These are phyloP conservation scores for Allygus modestus DNA, from an alignment of 2,888 invertebrate genomes.

Conservation along the genomic window DNA sequence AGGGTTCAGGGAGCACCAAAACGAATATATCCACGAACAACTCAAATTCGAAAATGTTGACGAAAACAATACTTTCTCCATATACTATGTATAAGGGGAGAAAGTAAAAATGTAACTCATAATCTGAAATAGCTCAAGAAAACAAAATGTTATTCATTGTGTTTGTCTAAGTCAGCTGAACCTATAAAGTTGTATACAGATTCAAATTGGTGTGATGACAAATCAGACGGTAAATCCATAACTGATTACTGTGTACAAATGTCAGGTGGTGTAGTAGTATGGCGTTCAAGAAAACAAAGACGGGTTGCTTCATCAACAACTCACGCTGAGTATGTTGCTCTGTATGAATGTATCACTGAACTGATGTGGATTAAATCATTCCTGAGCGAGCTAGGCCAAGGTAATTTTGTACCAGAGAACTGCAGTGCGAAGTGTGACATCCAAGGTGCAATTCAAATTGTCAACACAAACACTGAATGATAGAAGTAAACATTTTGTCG, in stretches of 20 bases:
- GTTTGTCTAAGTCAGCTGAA: not conserved
- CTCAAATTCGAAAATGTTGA: no score
- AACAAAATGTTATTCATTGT: not conserved
- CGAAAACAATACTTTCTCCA: no score
- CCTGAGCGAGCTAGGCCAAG: not conserved
- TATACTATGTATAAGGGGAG: no score
- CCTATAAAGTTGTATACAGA: not conserved
- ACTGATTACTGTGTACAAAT: no score
- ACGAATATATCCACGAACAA: no score
- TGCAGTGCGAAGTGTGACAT: not conserved
- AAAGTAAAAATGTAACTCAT: not conserved
- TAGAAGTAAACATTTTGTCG: slow-evolving; percentile 42
- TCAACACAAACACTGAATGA: not conserved
- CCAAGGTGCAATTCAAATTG: slow-evolving; percentile 28
- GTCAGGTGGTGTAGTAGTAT: no score
- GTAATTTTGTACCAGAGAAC: not conserved
- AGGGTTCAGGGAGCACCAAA: no score
- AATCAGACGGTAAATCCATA: no score
- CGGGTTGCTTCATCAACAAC: slow-evolving; percentile 35
- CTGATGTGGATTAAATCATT: slow-evolving; percentile 29
- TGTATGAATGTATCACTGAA: slow-evolving; percentile 22
- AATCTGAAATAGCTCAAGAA: not conserved
- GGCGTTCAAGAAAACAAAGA: slow-evolving; percentile 5
- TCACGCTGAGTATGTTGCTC: slow-evolving; percentile 44
- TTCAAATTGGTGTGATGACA: not conserved